Base-by-base conservation (phyloP, 2,113 vertebrate genomes). In the Herpetotheres cachinnans region DNA sequence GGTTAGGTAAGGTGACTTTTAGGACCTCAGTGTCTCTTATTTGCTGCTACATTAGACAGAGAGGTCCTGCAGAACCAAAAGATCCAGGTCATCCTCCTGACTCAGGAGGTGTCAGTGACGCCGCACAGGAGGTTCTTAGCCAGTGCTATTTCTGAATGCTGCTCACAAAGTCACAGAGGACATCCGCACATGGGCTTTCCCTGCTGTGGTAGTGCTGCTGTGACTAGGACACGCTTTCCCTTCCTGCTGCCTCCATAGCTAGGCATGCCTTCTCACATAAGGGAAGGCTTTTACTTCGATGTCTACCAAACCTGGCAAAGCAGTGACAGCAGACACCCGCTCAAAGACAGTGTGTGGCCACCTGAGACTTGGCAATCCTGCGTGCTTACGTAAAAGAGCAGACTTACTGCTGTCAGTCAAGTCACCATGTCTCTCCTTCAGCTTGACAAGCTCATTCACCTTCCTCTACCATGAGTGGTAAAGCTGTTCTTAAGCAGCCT, bases 161-260 rank as follows among this genome's bases (percentile, higher is more conserved):
- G 16, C 70, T 85, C 81, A 85, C 86, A 94, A 90, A 82, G 96
- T 94, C 95, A 95, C 82, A 82, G 82, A 91, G 95, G 85, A 92
- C 95, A 72, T 24, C 40, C 32, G 49, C 82, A 88, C 70, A 66
- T 5, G 65, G 90, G 87, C 62, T 94, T 80, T 54, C 49, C 91
- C 36, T 2, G 2, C 27, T 0, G 0, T 5, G 30, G 16, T 12
- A 15, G 44, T 34, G 76, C 71, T 62, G 61, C 70, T 77, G 66
- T 12, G 72, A 65, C 49, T 13, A 42, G 21, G 44, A 82, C 30
- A 61, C 0, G 4, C 0, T 0, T 20, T 71, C 40, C 42, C 30
- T 25, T 59, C 69, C 84, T 56, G 52, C 59, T 34, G 30, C 56
- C 81, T 74, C 47, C 81, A 40, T 1, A 69, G 55, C 42, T 17